Base-by-base conservation (phyloP, 1,140 invertebrate species). In the Proctacanthus coquilletti region DNA sequence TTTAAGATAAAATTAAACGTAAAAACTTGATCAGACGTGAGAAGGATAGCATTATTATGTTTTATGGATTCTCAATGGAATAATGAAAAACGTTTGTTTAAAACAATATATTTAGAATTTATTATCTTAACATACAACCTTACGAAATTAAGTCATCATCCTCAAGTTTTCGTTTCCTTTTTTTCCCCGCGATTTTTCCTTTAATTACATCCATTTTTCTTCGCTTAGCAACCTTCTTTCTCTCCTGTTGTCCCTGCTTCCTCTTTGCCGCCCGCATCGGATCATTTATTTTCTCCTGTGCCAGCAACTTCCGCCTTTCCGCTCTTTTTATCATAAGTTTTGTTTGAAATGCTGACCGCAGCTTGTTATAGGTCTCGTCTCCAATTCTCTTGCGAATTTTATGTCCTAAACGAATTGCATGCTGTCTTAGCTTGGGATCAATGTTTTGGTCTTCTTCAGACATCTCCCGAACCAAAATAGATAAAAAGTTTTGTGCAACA, bases 231-330 rank as follows among this genome's bases (percentile, higher is more conserved):
- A 39, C 31, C 31, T 60, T 56, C 39, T 60, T 60, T n/a, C 53
- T 51, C 32, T 59, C 53, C 34, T 55, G 52, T 4, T 46, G 21
- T 2, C 47, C 43, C 5, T 48, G 45, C 38, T 56, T 82, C 45
- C 74, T 72, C 49, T 75, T 76, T 0, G 79, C 80, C 23, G 75
- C 74, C 32, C 68, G 53, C 48, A 77, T 72, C 4, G 82, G 81
- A 64, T 83, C 68, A 1, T 70, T 72, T 0, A 86, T 70, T 42
- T 67, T 68, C 55, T 71, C 60, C 52, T 77, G 61, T 64, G 67
- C 71, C 32, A 71, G 65, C 17, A 64, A 46, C 43, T 72, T 71
- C 47, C 78, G 82, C 13, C 77, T 66, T 42, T 74, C 68, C 3
- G 74, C 70, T 48, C 70, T 66, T 41, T 68, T 73, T 6, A 69